Conservation (phyloP, 2,888 invertebrate genomes). For the Gastracanthus pulcherrimus region DNA sequence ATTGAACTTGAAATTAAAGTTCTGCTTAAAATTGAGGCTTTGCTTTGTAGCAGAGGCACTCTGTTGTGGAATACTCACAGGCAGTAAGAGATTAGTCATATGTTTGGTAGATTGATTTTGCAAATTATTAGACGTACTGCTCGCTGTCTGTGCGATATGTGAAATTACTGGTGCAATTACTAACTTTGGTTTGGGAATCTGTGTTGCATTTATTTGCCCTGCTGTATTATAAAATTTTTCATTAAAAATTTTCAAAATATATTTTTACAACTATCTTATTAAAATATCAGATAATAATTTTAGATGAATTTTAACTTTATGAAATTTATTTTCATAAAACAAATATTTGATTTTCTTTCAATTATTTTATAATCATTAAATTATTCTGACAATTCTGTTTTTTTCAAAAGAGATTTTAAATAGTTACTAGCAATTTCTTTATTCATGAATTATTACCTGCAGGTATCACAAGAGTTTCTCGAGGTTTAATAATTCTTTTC, state of each 20-base stretch:
- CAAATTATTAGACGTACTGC: slow-evolving; percentile 64
- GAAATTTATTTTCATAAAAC: too few species aligned
- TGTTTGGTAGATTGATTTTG: slow-evolving; percentile 70
- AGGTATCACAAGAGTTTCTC: slow-evolving; percentile 73
- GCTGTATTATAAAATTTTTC: too few species aligned
- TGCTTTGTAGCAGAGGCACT: slow-evolving; percentile 78
- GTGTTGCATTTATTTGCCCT: slow-evolving; percentile 68
- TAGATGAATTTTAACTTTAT: too few species aligned
- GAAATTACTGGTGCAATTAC: slow-evolving; percentile 74
- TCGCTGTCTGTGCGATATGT: slow-evolving; percentile 69
- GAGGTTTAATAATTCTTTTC: slow-evolving; percentile 73
- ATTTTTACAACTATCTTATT: not conserved
- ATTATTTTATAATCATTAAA: too few species aligned
- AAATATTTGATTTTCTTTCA: too few species aligned
- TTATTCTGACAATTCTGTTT: too few species aligned
- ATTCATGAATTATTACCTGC: slow-evolving; percentile 66
- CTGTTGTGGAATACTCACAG: slow-evolving; percentile 73
- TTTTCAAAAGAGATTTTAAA: too few species aligned
- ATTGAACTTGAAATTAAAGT: slow-evolving; percentile 76
- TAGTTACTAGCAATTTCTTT: too few species aligned
- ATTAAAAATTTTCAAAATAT: not conserved
- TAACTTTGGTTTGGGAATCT: slow-evolving; percentile 71
- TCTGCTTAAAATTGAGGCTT: slow-evolving; percentile 82
- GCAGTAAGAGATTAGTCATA: slow-evolving; percentile 73
- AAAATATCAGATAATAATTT: not conserved